Base-by-base conservation (phyloP, 2,113 vertebrate species). In the Salvelinus alpinus region DNA sequence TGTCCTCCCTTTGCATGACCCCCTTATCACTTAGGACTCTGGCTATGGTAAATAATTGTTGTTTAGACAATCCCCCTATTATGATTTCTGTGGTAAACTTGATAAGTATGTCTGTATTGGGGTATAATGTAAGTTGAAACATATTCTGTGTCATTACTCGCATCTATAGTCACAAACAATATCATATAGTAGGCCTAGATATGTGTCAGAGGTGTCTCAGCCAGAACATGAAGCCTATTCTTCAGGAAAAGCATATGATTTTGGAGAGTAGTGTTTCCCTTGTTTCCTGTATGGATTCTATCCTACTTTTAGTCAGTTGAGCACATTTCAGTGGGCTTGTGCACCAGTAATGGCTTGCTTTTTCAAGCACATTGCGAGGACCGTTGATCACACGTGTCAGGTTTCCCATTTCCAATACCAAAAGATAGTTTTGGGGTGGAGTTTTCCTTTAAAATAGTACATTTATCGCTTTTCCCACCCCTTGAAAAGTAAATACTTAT, bases 1-100 rank as follows among this genome's bases (percentile, higher is more conserved):
- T 62, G 18, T 64, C 60, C 74, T 81, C 71, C 73, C 71, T 76
- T 76, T 62, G 72, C 74, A 82, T 83, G 81, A 62, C 5, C n/a
- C n/a, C n/a, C n/a, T 24, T 62, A 62, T 62, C 59, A 62, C 59
- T 24, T 22, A 62, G 59, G 16, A 62, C 8, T 62, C 8, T 62
- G 59, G 7, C 59, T 22, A 22, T 22, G n/a, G n/a, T n/a, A 22
- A 62, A 62, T n/a, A 22, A 62, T 62, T n/a, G 59, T 3, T 62
- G 51, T 18, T 14, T 14, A 18, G 51, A 16, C 3, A n/a, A 62
- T 62, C 16, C 59, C 18, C n/a, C 18, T 24, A 62, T 8, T 24
- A 22, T 11, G 59, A 24, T 16, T 62, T 13, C n/a, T 24, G 59
- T 62, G n/a, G n/a, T 24, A 62, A 4, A 62, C 7, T n/a, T 54